phyloP scores from a whole-genome alignment of 2,113 vertebrate genomes.

The Ursus arctos region DNA sequence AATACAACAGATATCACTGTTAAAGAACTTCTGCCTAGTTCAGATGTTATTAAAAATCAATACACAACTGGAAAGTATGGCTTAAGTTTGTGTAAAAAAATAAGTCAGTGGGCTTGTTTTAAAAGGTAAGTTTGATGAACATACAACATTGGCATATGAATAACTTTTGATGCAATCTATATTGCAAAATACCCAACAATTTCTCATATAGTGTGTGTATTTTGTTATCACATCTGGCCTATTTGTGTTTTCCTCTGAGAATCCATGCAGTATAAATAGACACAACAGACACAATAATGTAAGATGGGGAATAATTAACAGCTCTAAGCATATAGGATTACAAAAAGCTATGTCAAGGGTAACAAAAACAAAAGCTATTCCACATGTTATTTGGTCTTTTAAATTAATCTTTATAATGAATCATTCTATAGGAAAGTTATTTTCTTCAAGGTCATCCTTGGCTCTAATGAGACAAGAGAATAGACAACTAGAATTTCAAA shows the following conservation, averaged over 20 bases:
- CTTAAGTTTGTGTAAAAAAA: neutral
- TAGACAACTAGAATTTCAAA: neutral
- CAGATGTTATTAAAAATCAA: neutral
- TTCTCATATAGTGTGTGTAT: neutral
- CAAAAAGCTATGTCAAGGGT: neutral
- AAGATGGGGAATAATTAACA: constrained; percentile 44
- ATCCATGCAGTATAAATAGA: constrained; percentile 11
- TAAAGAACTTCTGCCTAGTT: neutral
- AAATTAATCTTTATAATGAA: constrained; percentile 48
- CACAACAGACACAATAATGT: constrained; percentile 31
- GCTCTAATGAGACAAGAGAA: neutral
- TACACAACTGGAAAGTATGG: neutral
- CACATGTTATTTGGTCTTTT: neutral
- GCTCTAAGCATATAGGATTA: constrained; percentile 23
- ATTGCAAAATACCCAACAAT: neutral
- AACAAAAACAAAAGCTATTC: constrained; percentile 59
- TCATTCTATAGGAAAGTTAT: constrained; percentile 21
- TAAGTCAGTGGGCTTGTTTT: neutral
- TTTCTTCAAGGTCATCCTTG: neutral
- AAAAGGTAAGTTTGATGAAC: neutral
- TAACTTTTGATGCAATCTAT: neutral
- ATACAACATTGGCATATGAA: neutral
- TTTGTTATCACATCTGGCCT: neutral
- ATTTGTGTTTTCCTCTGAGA: constrained; percentile 26
- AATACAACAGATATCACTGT: neutral